Evolutionary conservation across 2,797 vertebrate genomes (phyloP), one percentile per base, ranked within the genome.

Genomic region (Gastrophryne carolinensis): DNA sequence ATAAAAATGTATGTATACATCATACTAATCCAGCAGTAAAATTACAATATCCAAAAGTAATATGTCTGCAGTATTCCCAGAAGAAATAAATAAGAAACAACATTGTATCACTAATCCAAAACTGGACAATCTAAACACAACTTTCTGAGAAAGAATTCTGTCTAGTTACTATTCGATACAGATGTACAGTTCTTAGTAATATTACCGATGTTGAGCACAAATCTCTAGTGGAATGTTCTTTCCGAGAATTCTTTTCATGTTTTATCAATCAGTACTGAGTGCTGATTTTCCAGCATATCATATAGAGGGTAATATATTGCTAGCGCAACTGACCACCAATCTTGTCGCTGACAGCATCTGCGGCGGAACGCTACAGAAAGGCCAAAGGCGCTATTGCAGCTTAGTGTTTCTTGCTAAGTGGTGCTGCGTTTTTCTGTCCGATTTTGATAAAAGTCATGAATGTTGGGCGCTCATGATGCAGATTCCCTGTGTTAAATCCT

Each of bases 181-280:
- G 39, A 47, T 30, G 23, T 53, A 67, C 2, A 7, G 50, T 23
- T 19, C 13, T 67, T 27, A 21, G 13, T 39, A 67, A 67, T 67
- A 37, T n/a, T 53, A 53, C 11, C 15, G 52, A 53, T 67, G 64
- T 53, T 13, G 13, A 52, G 47, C 5, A 41, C 30, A 37, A 62
- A 24, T 32, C 34, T 65, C 61, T 58, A n/a, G 50, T 27, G 35
- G 57, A 58, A 34, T 37, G 66, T 57, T 21, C 17, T 58, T 58
- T 57, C 13, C 44, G 21, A 41, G 24, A 54, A 57, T 23, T n/a
- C 44, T 35, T 73, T 66, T 71, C 60, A 32, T 47, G 53, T 24
- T 19, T 47, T 26, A 58, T 60, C 37, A 8, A 34, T 60, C 54
- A 47, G 17, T 24, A 32, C 37, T 34, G 13, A 47, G 54, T 71